Evolutionary conservation across 2,888 invertebrate genomes (phyloP).

Genomic region (Platycnemis pennipes): DNA sequence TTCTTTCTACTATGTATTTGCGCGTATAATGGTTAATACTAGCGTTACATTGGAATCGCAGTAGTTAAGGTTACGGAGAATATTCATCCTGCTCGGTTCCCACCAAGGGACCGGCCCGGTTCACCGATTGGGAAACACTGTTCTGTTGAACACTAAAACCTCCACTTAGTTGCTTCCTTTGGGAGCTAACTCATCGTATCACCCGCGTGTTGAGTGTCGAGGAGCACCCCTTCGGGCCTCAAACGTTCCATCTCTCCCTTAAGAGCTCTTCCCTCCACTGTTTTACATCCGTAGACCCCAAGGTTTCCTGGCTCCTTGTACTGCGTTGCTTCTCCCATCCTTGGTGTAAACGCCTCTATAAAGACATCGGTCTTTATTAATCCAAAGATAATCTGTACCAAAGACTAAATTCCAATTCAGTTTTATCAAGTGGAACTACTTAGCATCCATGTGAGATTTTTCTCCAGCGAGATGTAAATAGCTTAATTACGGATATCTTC

Average conservation of each 20-base stretch:
- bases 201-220: conserved; percentile 24
- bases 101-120: too few relatives aligned
- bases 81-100: too few relatives aligned
- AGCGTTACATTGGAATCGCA: too few relatives aligned
- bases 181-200: conserved; percentile 44
- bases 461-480: too few relatives aligned
- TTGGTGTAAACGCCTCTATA: not conserved
- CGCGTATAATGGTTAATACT: too few relatives aligned
- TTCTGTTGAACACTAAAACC: conserved; percentile 33
- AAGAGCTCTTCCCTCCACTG: not conserved
- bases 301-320: not conserved
- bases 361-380: not conserved
- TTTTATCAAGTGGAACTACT: not conserved
- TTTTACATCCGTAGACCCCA: not conserved
- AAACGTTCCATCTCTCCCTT: not conserved
- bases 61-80: too few relatives aligned
- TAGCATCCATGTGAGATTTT: too few relatives aligned
- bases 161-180: conserved; percentile 43
- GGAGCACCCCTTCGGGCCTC: not conserved
- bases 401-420: not conserved
- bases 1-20: too few relatives aligned
- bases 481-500: too few relatives aligned
- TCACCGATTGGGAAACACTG: too few relatives aligned
- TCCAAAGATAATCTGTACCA: not conserved
- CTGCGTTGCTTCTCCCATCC: not conserved